phyloP scores from a whole-genome alignment of 1,140 invertebrate genomes.

The Oscheius sp. region DNA sequence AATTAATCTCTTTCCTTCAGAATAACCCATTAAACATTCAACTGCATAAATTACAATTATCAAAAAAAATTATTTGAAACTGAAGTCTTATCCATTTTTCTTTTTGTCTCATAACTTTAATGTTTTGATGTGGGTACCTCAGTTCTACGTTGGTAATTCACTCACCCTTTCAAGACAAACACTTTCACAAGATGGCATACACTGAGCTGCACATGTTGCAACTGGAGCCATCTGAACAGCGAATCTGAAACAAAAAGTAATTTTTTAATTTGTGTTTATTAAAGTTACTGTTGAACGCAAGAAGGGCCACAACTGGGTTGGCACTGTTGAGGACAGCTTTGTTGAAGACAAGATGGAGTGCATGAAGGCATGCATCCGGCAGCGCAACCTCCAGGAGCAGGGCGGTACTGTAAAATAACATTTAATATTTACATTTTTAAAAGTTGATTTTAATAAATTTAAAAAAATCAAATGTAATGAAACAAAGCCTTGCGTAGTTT shows the following conservation, averaged over 20 bases:
- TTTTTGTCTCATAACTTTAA: too few species aligned
- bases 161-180: neutral
- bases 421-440: too few species aligned
- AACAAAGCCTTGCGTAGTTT: neutral
- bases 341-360: neutral
- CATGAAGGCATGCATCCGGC: neutral
- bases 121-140: too few species aligned
- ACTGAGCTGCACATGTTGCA: neutral
- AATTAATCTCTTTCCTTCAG: too few species aligned
- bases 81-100: too few species aligned
- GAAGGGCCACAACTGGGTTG: neutral
- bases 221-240: neutral
- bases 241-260: neutral
- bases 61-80: too few species aligned
- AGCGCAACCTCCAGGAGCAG: neutral
- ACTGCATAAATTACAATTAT: too few species aligned
- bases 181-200: neutral
- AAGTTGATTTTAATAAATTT: too few species aligned
- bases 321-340: neutral
- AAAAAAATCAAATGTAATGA: too few species aligned
- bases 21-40: too few species aligned
- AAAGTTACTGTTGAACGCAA: neutral
- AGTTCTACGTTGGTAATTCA: too few species aligned
- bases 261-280: too few species aligned
- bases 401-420: slow-evolving; percentile 7